Base-by-base conservation (phyloP, 2,888 invertebrate species). In the Eupeodes latifasciatus region DNA sequence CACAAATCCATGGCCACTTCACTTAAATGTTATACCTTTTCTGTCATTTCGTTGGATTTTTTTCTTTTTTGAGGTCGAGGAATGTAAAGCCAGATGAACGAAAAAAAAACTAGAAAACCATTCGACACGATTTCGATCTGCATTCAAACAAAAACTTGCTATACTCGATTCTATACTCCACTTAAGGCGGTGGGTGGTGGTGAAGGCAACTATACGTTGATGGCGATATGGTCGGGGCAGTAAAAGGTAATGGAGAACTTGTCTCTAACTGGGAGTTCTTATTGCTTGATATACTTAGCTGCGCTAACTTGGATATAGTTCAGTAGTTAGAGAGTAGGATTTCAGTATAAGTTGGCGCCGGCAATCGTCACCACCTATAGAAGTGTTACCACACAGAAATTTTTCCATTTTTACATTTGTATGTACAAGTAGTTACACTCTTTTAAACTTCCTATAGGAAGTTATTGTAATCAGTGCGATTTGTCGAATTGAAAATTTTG, bases 101-200 rank as follows among this genome's bases (percentile, higher is more conserved):
- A 67, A 62, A 67, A 64, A 49, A 55, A 55, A 67, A 74, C 49
- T 67, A 51, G 47, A 64, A 81, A 86, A 83, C 78, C 82, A 83
- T 87, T 87, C 84, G 77, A 87, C 80, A 87, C 87, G 87, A 87
- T 74, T 87, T 84, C 80, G 84, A 87, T 87, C 87, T 80, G 80
- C 72, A 84, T 87, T 87, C 67, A 71, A 87, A 87, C 27, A 14
- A 59, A 84, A 71, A 71, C 71, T 71, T 76, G 84, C 76, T 72
- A 71, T 77, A 72, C 66, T 27, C 27, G 66, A 66, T 66, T 49
- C 27, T 55, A 69, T 72, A 79, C 57, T 83, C 74, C 49, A 81
- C 81, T 85, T 74, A 55, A 85, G 77, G 74, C 61, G 72, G 49
- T 40, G 19, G 62, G 64, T 55, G 81, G 64, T 51, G 76, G 49